phyloP scores from a whole-genome alignment of 2,113 vertebrate species.

The Microcebus ravelobensis region DNA sequence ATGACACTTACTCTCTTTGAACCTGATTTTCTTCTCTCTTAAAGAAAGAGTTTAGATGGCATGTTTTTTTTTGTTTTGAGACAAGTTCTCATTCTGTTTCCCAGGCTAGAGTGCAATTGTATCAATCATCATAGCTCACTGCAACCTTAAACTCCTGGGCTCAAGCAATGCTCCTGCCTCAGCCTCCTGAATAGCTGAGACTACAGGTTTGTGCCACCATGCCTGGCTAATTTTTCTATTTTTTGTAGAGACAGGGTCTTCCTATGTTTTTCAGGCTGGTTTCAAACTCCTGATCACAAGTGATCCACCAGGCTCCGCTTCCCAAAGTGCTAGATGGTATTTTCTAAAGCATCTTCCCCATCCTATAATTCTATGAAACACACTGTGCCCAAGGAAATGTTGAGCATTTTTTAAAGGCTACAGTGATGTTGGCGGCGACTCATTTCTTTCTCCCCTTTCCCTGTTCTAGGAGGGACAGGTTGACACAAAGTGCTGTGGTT shows the following conservation, averaged over 20 bases:
- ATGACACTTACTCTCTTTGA: neutral
- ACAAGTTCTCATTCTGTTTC: neutral
- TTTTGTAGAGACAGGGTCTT: too few species aligned
- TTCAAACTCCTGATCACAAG: too few species aligned
- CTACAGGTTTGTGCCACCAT: too few species aligned
- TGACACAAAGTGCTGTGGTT: neutral
- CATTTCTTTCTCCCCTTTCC: neutral
- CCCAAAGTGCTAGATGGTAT: neutral
- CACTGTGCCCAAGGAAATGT: neutral
- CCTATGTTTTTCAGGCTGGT: too few species aligned
- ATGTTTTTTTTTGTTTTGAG: neutral
- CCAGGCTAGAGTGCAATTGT: too few species aligned
- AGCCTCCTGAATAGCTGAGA: too few species aligned
- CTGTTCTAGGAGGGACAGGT: neutral
- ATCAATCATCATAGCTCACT: too few species aligned
- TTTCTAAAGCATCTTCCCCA: neutral
- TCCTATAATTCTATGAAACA: neutral
- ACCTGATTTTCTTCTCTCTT: constrained; percentile 2
- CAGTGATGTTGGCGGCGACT: neutral
- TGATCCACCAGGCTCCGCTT: too few species aligned
- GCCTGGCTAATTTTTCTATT: too few species aligned
- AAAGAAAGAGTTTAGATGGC: neutral
- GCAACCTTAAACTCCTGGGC: too few species aligned
- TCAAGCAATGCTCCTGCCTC: too few species aligned
- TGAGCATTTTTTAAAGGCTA: neutral